Conservation (phyloP, 2,113 vertebrate species). For the Ornithorhynchus anatinus region DNA sequence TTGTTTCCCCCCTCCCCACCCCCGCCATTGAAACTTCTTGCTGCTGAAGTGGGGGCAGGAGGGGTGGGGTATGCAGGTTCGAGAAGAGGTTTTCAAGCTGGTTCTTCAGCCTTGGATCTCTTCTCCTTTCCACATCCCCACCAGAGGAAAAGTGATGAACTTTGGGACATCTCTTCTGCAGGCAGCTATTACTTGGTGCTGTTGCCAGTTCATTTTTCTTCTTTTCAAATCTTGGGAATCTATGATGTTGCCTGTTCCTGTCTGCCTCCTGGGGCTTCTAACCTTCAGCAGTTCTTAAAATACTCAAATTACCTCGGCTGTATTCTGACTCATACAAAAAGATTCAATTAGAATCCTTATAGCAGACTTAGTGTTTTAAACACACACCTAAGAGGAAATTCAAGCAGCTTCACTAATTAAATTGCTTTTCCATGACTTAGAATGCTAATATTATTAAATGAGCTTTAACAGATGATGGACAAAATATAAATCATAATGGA, state of each 20-base stretch:
- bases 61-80: no score
- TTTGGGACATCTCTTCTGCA: no score
- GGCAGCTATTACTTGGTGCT: no score
- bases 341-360: background rate
- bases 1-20: no score
- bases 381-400: background rate
- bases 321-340: background rate
- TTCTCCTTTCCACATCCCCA: no score
- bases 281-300: background rate
- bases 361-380: background rate
- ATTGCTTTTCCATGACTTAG: slow-evolving; percentile 1
- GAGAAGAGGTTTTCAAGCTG: no score
- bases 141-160: no score
- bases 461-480: background rate
- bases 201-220: no score
- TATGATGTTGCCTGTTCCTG: background rate
- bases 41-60: no score
- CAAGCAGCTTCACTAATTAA: background rate
- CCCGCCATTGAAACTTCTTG: no score
- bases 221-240: no score
- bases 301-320: background rate
- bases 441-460: slow-evolving; percentile 7
- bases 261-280: background rate
- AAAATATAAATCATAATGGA: background rate
- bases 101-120: no score